Conservation (phyloP, 2,797 vertebrate species). For the Spheniscus humboldti region DNA sequence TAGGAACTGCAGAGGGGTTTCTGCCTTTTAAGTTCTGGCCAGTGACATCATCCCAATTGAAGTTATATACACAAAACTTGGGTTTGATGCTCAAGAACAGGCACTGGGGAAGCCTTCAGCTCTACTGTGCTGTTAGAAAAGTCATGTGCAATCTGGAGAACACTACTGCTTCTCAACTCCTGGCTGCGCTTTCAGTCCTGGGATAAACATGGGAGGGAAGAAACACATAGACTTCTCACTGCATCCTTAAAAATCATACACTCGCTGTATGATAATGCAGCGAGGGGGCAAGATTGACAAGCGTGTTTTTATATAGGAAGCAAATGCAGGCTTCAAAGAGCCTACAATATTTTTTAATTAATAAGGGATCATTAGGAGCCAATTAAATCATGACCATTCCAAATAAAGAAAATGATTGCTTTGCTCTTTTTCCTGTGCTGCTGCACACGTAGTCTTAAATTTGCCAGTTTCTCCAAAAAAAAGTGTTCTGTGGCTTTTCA, state of each 20-base stretch:
- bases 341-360: slow-evolving; percentile 39
- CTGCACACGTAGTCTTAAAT: neutral
- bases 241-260: neutral
- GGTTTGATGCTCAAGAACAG: neutral
- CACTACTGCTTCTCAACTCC: neutral
- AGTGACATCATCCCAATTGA: neutral
- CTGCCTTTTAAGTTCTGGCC: neutral
- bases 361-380: slow-evolving; percentile 33
- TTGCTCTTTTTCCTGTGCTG: slow-evolving; percentile 2
- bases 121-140: neutral
- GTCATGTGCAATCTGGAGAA: neutral
- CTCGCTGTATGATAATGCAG: neutral
- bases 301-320: neutral
- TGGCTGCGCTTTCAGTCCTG: neutral
- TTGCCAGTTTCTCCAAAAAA: neutral
- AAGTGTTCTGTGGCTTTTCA: neutral
- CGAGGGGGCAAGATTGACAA: neutral
- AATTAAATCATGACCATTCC: slow-evolving; percentile 20
- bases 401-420: neutral
- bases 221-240: neutral
- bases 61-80: neutral
- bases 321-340: slow-evolving; percentile 23
- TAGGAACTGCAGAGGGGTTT: neutral
- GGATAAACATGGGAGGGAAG: neutral
- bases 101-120: neutral